Evolutionary conservation across 2,797 vertebrate species (phyloP), one percentile per base, ranked within the genome.

Genomic region (Pogonophryne albipinna): DNA sequence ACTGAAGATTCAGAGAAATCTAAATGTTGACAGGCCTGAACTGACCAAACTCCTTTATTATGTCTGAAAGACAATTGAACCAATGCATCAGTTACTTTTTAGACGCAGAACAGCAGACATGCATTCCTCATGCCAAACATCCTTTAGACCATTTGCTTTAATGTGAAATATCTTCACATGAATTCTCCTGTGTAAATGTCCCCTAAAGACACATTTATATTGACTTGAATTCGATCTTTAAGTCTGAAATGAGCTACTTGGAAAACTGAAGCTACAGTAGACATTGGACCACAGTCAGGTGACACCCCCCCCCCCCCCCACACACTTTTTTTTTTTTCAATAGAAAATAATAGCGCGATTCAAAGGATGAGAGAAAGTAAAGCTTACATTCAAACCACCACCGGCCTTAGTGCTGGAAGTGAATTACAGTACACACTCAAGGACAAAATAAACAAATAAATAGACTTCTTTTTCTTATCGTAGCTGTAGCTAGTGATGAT

Each of bases 351-450:
- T 41, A 50, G 65, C 57, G 44, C 44, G 65, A 77, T 59, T 73
- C 27, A 76, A 83, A 83, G 66, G 69, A 70, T 72, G 38, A 23
- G 16, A 62, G 74, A 34, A 56, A 77, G 60, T 72, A 66, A 86
- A 88, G 89, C 74, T 51, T 83, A 92, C 84, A 91, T 94, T 93
- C 87, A 90, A 86, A 73, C 52, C 81, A 82, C 80, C 81, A 74
- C 71, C 71, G 19, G 76, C 69, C 68, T 80, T 76, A 62, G 87
- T 82, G 89, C 87, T 85, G 87, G 82, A 87, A 85, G 80, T 87
- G 80, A 91, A 86, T 84, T 63, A 87, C 73, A 75, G 67, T 67
- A 76, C 38, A 88, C 83, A 82, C 69, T 71, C 61, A 74, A 83
- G 83, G 83, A 84, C 78, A 38, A 83, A 78, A 85, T 70, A 85